Conservation (phyloP, 2,797 vertebrate genomes). For the Enteromius afrohamiltoni region DNA sequence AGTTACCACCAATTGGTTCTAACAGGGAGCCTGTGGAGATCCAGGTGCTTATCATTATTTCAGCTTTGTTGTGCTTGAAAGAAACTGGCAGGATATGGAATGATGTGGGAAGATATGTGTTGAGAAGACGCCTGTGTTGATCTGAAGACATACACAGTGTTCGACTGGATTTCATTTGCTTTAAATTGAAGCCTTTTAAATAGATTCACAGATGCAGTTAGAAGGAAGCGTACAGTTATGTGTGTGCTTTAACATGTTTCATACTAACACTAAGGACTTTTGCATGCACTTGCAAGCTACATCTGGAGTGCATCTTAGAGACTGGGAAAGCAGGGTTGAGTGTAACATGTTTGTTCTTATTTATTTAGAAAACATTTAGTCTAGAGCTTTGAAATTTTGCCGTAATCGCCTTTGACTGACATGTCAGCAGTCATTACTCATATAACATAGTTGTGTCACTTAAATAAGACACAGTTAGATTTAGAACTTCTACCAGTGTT, state of each 20-base stretch:
- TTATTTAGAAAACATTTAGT: constrained; percentile 7
- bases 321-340: background rate
- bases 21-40: constrained; percentile 76
- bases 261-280: background rate
- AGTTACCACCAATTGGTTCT: constrained; percentile 74
- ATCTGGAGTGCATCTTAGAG: background rate
- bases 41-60: constrained; percentile 80
- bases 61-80: constrained; percentile 69
- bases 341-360: background rate
- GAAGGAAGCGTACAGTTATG: background rate
- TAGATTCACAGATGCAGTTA: background rate
- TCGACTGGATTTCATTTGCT: constrained; percentile 6
- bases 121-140: background rate
- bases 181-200: constrained; percentile 10
- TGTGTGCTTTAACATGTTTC: background rate
- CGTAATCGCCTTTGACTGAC: background rate
- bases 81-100: constrained; percentile 43
- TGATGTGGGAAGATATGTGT: constrained; percentile 14
- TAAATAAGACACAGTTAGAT: background rate
- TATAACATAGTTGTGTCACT: background rate
- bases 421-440: background rate
- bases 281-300: background rate
- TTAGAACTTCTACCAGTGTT: background rate
- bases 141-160: background rate
- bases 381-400: background rate